Evolutionary conservation across 2,888 invertebrate genomes (phyloP).

Genomic region (Caenorhabditis virilis): DNA sequence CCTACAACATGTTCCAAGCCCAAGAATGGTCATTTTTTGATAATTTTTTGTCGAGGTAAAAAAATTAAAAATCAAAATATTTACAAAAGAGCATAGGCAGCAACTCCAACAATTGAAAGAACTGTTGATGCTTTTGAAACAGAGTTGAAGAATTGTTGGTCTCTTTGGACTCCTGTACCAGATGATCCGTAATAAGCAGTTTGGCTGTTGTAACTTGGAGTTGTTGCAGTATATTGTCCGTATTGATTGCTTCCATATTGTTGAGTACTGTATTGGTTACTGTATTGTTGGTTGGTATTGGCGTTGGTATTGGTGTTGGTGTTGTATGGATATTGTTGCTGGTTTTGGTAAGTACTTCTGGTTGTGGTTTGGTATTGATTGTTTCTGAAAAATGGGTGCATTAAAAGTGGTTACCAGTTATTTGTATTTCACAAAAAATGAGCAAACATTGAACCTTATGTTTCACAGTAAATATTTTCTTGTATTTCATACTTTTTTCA

Average conservation of each 20-base stretch:
- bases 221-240: constrained; percentile 11
- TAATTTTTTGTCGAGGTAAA: background rate
- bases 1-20: too few relatives aligned
- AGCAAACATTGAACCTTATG: too few relatives aligned
- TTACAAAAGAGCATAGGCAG: constrained; percentile 25
- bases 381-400: too few relatives aligned
- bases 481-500: too few relatives aligned
- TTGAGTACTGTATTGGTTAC: too few relatives aligned
- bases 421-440: too few relatives aligned
- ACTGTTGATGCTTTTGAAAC: constrained; percentile 19
- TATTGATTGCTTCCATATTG: constrained; percentile 22
- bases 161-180: constrained; percentile 28
- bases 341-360: constrained; percentile 17
- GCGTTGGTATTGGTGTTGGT: constrained; percentile 8
- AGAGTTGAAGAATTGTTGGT: constrained; percentile 24
- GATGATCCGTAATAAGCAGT: constrained; percentile 16
- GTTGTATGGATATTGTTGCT: constrained; percentile 15
- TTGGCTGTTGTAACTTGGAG: constrained; percentile 27
- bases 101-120: constrained; percentile 23
- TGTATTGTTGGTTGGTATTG: too few relatives aligned
- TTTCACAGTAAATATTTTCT: too few relatives aligned
- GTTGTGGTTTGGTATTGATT: constrained; percentile 40
- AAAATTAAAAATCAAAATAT: background rate
- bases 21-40: background rate
- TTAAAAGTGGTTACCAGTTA: too few relatives aligned